Percentiles rank a stretch among this genome's conserved stretches.
These are phyloP conservation scores for Pseudachorutes palmiensis DNA, from an alignment of 1,140 invertebrate species.

Conservation along the genomic window DNA sequence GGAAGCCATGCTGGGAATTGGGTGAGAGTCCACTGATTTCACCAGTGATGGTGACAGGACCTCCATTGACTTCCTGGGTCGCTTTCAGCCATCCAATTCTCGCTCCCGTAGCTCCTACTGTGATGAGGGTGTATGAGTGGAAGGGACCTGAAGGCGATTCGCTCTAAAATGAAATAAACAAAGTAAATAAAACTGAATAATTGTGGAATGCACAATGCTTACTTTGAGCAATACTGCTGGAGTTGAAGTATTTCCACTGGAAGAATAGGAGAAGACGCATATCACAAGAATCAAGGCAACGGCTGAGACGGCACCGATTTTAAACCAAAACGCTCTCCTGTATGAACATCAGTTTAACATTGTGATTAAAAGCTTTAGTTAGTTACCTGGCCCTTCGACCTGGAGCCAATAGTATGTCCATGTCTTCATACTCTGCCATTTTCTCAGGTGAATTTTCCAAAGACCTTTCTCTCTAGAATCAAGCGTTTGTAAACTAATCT, in stretches of 20 bases:
- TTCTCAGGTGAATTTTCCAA: no score
- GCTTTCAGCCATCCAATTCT: not conserved
- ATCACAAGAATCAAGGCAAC: not conserved
- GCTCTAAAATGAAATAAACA: not conserved
- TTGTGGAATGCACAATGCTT: no score
- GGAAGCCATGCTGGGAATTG: slow-evolving; percentile 20
- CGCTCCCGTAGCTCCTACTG: not conserved
- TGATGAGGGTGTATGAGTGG: not conserved
- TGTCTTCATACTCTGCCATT: no score
- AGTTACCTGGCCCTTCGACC: no score
- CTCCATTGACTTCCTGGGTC: not conserved
- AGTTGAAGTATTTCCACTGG: not conserved
- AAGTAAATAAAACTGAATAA: not conserved
- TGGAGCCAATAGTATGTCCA: no score
- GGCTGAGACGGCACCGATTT: not conserved
- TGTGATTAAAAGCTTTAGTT: no score
- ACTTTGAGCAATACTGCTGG: no score
- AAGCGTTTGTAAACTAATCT: no score
- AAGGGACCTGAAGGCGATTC: not conserved
- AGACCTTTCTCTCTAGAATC: no score
- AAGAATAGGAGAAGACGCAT: not conserved
- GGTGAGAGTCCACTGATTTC: slow-evolving; percentile 10
- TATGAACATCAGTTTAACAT: no score
- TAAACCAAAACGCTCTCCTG: no score
- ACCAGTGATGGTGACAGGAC: slow-evolving; percentile 12